Percentiles rank a stretch among this genome's conserved stretches.
phyloP scores from a whole-genome alignment of 1,140 invertebrate genomes.

The Penaeus indicus region DNA sequence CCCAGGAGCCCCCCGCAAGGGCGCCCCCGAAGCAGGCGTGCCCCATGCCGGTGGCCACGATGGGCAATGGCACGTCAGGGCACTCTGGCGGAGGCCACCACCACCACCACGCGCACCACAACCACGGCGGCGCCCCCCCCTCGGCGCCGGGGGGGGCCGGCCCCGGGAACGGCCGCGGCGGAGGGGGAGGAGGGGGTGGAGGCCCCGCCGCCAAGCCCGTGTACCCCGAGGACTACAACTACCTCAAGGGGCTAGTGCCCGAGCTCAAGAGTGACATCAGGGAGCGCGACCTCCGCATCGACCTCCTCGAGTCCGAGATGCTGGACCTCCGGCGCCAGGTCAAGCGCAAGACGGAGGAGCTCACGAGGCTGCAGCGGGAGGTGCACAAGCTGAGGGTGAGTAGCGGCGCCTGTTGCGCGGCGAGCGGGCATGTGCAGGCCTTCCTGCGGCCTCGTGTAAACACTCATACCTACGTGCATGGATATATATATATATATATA shows the following conservation, averaged over 20 bases:
- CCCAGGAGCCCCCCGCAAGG: conserved; percentile 28
- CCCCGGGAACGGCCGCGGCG: conserved; percentile 68
- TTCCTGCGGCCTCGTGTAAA: not conserved
- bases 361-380: conserved; percentile 74
- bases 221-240: conserved; percentile 67
- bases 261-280: conserved; percentile 70
- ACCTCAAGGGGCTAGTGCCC: conserved; percentile 68
- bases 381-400: conserved; percentile 77
- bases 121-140: conserved; percentile 2
- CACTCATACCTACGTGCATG: no score
- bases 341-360: conserved; percentile 71
- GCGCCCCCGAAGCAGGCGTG: conserved; percentile 21
- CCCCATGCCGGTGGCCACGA: conserved; percentile 64
- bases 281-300: conserved; percentile 69
- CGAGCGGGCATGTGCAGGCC: not conserved
- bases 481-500: no score
- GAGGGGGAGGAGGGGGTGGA: conserved; percentile 64
- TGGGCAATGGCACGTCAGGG: conserved; percentile 67
- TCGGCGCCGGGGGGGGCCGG: conserved; percentile 53
- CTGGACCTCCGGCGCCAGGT: conserved; percentile 69
- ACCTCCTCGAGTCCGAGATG: conserved; percentile 68
- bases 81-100: conserved; percentile 62
- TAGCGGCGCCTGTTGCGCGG: conserved; percentile 1
- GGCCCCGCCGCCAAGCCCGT: conserved; percentile 69
- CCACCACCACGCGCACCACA: conserved; percentile 51